Evolutionary conservation across 2,888 invertebrate species (phyloP), one percentile per base, ranked within the genome.

Genomic region (Orthonychiurus folsomi): DNA sequence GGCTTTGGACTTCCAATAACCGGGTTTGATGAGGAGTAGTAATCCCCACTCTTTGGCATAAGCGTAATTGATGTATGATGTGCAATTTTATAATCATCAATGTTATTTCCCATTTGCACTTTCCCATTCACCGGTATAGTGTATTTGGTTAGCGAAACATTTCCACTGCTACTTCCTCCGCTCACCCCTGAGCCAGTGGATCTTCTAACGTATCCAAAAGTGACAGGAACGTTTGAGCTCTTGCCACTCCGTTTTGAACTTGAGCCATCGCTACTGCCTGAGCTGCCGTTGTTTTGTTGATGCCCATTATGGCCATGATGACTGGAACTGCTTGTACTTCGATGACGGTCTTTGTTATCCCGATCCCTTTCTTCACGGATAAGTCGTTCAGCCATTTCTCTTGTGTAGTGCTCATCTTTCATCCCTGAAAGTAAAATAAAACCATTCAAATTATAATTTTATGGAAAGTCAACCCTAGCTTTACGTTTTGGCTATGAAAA

Each of bases 321-420:
- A n/a, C 15, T 48, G 48, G n/a, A n/a, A 66, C 28, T 26, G 65
- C 50, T 28, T 63, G 66, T 50, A 63, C 63, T n/a, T n/a, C n/a
- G n/a, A n/a, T n/a, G n/a, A n/a, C n/a, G n/a, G n/a, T n/a, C n/a
- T n/a, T n/a, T n/a, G n/a, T n/a, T n/a, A n/a, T n/a, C n/a, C n/a
- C n/a, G n/a, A n/a, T n/a, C n/a, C n/a, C n/a, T n/a, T n/a, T n/a
- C n/a, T n/a, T n/a, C n/a, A n/a, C n/a, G n/a, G n/a, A n/a, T n/a
- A n/a, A n/a, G n/a, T n/a, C n/a, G n/a, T n/a, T n/a, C n/a, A n/a
- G 57, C 67, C 63, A 67, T 67, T 59, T 69, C 69, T 61, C 67
- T 69, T 47, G 69, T 67, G 55, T 66, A 67, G 59, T 69, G 67
- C 60, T 71, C 72, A 50, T 71, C 73, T 63, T 73, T 72, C 65